These are phyloP conservation scores for Acrobasis consociella DNA, from an alignment of 2,888 invertebrate genomes.

Conservation along the genomic window DNA sequence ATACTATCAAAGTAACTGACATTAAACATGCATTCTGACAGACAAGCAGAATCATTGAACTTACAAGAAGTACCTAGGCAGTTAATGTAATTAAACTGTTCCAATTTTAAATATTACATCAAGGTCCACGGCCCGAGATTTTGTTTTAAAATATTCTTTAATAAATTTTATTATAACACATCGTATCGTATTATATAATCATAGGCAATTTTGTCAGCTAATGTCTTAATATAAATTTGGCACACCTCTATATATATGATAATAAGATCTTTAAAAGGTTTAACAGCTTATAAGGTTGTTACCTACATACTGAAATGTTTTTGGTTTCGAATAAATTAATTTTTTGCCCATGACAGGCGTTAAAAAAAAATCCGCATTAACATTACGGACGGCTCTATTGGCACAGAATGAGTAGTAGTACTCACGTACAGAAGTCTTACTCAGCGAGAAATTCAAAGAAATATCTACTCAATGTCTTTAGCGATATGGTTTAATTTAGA, in stretches of 20 bases:
- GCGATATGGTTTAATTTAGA: too few relatives aligned
- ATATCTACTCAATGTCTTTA: too few relatives aligned
- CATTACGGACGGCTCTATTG: too few relatives aligned
- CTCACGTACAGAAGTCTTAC: too few relatives aligned
- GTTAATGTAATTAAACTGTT: slow-evolving; percentile 3
- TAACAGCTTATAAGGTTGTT: not conserved
- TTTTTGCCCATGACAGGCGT: not conserved
- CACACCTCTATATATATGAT: slow-evolving; percentile 1
- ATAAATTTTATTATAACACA: slow-evolving; percentile 7
- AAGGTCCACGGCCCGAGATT: not conserved
- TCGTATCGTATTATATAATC: slow-evolving; percentile 1
- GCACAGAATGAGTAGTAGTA: too few relatives aligned
- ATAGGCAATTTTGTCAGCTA: slow-evolving; percentile 7
- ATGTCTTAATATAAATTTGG: slow-evolving; percentile 12
- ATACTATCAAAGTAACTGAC: slow-evolving; percentile 10
- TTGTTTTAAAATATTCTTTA: slow-evolving; percentile 1
- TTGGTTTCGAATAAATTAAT: not conserved
- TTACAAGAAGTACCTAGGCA: slow-evolving; percentile 10
- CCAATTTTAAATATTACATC: slow-evolving; percentile 3
- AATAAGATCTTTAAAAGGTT: not conserved
- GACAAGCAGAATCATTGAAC: slow-evolving; percentile 6
- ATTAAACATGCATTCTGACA: slow-evolving; percentile 6
- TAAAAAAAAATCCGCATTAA: not conserved
- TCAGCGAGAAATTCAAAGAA: too few relatives aligned
- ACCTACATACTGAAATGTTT: not conserved